Percentiles rank a stretch among this genome's conserved stretches.
These are phyloP conservation scores for Arbacia lixula DNA, from an alignment of 53 echinoderm and acorn worm genomes.

Conservation along the genomic window DNA sequence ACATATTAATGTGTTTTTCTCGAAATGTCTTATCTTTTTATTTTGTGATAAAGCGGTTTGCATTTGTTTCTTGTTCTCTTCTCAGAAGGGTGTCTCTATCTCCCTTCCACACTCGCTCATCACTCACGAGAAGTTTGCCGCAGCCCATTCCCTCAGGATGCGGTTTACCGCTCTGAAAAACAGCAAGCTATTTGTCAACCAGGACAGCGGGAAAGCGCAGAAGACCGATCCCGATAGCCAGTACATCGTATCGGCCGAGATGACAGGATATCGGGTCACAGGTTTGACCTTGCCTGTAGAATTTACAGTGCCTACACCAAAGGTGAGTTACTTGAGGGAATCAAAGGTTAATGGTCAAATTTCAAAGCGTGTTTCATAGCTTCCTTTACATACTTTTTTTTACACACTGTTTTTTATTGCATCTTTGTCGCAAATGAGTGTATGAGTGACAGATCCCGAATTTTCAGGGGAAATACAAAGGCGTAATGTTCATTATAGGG, in stretches of 20 bases:
- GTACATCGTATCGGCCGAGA: conserved; percentile 47
- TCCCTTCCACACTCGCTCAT: conserved; percentile 17
- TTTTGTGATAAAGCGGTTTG: too few species aligned
- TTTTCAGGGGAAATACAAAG: too few species aligned
- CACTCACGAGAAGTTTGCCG: neutral
- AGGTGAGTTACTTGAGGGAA: conserved; percentile 20
- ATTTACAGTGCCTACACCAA: conserved; percentile 27
- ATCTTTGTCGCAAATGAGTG: too few species aligned
- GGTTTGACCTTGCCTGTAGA: conserved; percentile 26
- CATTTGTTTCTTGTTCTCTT: too few species aligned
- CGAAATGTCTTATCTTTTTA: too few species aligned
- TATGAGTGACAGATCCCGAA: too few species aligned
- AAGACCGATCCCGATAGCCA: conserved; percentile 15
- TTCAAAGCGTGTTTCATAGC: neutral
- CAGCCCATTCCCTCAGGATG: conserved; percentile 18
- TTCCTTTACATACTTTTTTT: too few species aligned
- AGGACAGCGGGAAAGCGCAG: neutral
- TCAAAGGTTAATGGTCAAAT: neutral
- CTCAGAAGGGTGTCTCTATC: conserved; percentile 5
- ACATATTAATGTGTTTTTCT: neutral
- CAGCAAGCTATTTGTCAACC: conserved; percentile 42
- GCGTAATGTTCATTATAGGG: too few species aligned
- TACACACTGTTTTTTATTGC: too few species aligned
- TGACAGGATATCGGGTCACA: conserved; percentile 26
- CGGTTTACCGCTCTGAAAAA: conserved; percentile 48